Conservation (phyloP, 2,888 invertebrate genomes). For the Aphodius sticticus region DNA sequence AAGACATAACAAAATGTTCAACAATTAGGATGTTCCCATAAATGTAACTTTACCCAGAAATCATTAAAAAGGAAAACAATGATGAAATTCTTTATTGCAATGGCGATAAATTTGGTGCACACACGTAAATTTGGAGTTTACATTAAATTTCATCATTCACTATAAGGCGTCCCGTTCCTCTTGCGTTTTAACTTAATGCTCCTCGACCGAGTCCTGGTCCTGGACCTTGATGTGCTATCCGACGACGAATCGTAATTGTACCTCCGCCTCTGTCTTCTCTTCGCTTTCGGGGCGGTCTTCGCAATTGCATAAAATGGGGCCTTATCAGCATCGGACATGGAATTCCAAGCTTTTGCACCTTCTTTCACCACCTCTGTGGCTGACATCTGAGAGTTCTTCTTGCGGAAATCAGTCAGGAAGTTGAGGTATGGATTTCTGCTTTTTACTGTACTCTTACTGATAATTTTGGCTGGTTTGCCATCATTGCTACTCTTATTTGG, state of each 20-base stretch:
- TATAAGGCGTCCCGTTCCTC: background rate
- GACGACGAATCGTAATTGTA: background rate
- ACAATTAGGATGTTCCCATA: too few relatives aligned
- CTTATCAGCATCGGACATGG: constrained; percentile 42
- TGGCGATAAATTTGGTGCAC: background rate
- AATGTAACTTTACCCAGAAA: too few relatives aligned
- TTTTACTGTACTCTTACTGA: background rate
- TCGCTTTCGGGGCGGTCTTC: constrained; percentile 42
- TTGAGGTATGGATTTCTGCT: constrained; percentile 51
- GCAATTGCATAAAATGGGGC: constrained; percentile 42
- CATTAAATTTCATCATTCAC: background rate
- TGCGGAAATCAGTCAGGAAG: constrained; percentile 49
- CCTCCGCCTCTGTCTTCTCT: constrained; percentile 14
- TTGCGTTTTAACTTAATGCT: background rate
- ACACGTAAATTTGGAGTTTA: background rate
- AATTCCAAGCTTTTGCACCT: constrained; percentile 52
- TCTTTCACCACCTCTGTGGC: constrained; percentile 50
- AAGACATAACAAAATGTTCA: too few relatives aligned
- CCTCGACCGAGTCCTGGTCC: background rate
- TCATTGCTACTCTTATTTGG: background rate
- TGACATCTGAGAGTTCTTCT: constrained; percentile 48
- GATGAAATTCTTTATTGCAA: background rate
- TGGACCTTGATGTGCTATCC: background rate
- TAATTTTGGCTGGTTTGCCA: background rate
- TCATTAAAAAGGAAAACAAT: too few relatives aligned